A percentile compares a stretch with the other conserved stretches of the same genome.
These are phyloP conservation scores for Dreissena rostriformis DNA, from an alignment of 1,140 invertebrate genomes.

Conservation along the genomic window DNA sequence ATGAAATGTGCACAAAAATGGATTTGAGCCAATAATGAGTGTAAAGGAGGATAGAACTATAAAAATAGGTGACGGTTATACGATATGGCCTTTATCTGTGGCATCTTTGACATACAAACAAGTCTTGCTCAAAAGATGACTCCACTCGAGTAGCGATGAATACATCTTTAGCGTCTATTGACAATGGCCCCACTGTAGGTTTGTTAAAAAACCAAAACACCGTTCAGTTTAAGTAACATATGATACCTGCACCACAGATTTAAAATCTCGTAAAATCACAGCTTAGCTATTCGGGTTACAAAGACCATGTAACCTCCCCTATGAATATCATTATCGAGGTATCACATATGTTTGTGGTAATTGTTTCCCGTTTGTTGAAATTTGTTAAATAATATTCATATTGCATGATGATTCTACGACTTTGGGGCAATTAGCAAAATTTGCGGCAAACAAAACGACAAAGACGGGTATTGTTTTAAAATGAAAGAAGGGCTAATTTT, in stretches of 20 bases:
- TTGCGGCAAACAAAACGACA: conserved; percentile 51
- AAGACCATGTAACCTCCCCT: conserved; percentile 1
- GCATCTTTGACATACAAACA: conserved; percentile 39
- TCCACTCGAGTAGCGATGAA: conserved; percentile 43
- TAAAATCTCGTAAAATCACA: conserved; percentile 54
- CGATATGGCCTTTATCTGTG: conserved; percentile 20
- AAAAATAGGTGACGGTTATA: conserved; percentile 7
- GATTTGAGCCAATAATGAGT: too few species aligned
- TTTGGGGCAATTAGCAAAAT: conserved; percentile 34
- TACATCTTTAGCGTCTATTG: conserved; percentile 19
- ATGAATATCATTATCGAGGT: conserved; percentile 34
- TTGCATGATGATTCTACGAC: conserved; percentile 47
- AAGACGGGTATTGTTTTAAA: conserved; percentile 31
- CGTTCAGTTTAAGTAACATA: conserved; percentile 48
- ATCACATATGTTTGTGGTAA: conserved; percentile 44
- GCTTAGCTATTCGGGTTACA: conserved; percentile 23
- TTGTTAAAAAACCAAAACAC: conserved; percentile 48
- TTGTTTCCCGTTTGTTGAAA: conserved; percentile 46
- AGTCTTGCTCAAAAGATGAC: conserved; percentile 39
- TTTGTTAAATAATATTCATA: conserved; percentile 53
- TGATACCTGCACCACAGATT: conserved; percentile 25
- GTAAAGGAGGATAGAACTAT: too few species aligned
- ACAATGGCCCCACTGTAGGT: conserved; percentile 19
- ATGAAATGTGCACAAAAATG: too few species aligned
- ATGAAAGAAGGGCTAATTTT: conserved; percentile 39